Base-by-base conservation (phyloP, 2,888 invertebrate species). In the Amphipoea oculea region DNA sequence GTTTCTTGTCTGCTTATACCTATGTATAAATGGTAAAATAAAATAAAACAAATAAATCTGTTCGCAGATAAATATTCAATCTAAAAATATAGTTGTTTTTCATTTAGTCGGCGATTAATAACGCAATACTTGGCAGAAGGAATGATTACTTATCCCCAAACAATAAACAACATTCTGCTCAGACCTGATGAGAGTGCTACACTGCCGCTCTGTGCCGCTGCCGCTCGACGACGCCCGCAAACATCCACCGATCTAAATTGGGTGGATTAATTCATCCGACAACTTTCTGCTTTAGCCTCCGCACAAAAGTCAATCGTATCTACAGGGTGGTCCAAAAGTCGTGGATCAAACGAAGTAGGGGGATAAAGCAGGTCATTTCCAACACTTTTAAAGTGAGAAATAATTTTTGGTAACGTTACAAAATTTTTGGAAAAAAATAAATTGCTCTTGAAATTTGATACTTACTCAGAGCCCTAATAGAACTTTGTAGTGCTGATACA, bases 231-330 rank as follows among this genome's bases (percentile, higher is more conserved):
- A 71, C 29, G 60, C 83, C 84, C 71, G 78, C 81, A 76, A 76
- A 84, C 83, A 88, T 85, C 76, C 78, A 87, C 73, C 86, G 73
- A 86, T 85, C 85, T 84, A 82, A 88, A 90, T 90, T 88, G 85
- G 83, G 78, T 65, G 79, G 89, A 89, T 89, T 86, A 85, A 86
- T 81, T 86, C 78, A 82, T 79, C 77, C 76, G 68, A 68, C 72
- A 42, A 74, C 74, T 84, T 76, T 81, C 67, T 76, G 60, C 42
- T 45, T 4, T 29, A 68, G 14, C 3, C 1, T n/a, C 17, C 51
- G 14, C 14, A 75, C 66, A 4, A 54, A 76, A 57, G 4, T 63
- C 60, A 17, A 74, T 69, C 69, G 76, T 84, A 60, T 69, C 3
- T 36, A 3, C 29, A 29, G 29, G 29, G 29, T 29, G 29, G 29